Evolutionary conservation across 1,140 invertebrate species (phyloP).

Genomic region (Cyrtorhinus lividipennis): DNA sequence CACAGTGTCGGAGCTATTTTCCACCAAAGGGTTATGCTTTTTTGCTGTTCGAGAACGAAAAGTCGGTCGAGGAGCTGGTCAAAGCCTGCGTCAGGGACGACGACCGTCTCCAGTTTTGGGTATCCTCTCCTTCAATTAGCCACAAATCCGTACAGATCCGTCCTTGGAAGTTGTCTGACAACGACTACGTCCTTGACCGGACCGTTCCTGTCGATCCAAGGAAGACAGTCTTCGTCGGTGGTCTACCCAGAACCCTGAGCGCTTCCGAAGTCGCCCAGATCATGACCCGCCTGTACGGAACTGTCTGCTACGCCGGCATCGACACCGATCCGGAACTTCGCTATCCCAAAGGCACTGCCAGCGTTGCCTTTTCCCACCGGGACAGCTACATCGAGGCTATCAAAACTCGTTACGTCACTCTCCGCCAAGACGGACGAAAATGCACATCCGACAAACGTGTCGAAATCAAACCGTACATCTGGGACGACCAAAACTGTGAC

Average conservation of each 20-base stretch:
- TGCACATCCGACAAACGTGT: not conserved
- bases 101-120: not conserved
- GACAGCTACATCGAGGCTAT: not conserved
- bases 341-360: conserved; percentile 2
- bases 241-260: conserved; percentile 66
- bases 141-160: conserved; percentile 1
- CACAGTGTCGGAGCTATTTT: not conserved
- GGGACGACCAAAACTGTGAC: conserved; percentile 1
- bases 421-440: not conserved
- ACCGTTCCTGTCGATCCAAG: not conserved
- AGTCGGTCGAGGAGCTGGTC: not conserved
- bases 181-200: not conserved
- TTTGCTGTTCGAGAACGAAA: conserved; percentile 1
- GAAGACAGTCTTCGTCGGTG: conserved; percentile 60
- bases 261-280: not conserved
- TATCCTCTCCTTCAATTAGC: not conserved
- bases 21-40: not conserved
- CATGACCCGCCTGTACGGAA: conserved; percentile 1
- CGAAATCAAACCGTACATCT: conserved; percentile 2
- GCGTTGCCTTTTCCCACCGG: not conserved
- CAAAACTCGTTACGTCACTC: not conserved
- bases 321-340: conserved; percentile 1
- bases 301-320: not conserved
- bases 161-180: not conserved
- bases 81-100: not conserved